Evolutionary conservation across 1,140 invertebrate genomes (phyloP), one percentile per base, ranked within the genome.

Genomic region (Zophobas atratus): DNA sequence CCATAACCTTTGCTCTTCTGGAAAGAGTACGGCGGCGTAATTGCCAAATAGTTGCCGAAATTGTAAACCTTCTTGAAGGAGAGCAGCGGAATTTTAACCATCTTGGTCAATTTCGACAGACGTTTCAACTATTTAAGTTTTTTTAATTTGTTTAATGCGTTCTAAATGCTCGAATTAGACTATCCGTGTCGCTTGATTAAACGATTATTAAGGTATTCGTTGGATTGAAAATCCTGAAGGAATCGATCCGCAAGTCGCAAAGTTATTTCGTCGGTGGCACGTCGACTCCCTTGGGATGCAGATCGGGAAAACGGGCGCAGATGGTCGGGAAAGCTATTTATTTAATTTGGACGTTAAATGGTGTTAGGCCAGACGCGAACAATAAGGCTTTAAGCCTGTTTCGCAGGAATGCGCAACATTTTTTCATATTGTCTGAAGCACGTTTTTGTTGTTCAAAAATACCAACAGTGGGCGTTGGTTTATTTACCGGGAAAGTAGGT

Each of bases 291-390:
- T 3, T 36, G 70, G 70, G 70, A 72, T 51, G 70, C 46, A 39
- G 43, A 72, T 72, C 48, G 71, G 71, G 71, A 73, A 73, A 73
- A 56, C 71, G 49, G 71, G 49, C 71, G 71, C 71, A 73, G 71
- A 73, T 73, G 71, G 35, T 56, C 51, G 49, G 55, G 6, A 55
- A 73, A 73, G 71, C 71, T 73, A 73, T 55, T 73, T 73, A 73
- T 73, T 73, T 73, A 73, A 73, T 73, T 73, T 73, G 49, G 56
- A 38, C 71, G 71, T 73, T 73, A 73, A 73, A 73, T 56, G 71
- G 35, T 56, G 38, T 41, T 32, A 55, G 35, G 56, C 49, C 71
- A 73, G 71, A 73, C 51, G 71, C 71, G 71, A 55, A 73, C 71
- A 73, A 73, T 73, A 51, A 33, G 49, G 1, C 38, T 51, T 41